These are phyloP conservation scores for Oegoconia quadripuncta DNA, from an alignment of 2,888 invertebrate genomes.

Conservation along the genomic window DNA sequence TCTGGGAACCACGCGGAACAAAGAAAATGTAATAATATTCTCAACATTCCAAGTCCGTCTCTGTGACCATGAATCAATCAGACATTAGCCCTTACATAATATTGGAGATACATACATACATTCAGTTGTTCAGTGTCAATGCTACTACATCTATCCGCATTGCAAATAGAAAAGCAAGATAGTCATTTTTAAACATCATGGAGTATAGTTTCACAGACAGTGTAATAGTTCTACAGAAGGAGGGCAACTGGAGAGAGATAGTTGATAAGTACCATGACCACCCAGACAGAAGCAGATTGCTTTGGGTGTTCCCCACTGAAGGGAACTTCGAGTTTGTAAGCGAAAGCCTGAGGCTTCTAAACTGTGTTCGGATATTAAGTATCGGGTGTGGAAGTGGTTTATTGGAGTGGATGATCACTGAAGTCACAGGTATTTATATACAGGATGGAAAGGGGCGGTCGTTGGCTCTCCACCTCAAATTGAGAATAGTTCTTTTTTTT, in stretches of 20 bases:
- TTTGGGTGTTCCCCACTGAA: slow-evolving; percentile 88
- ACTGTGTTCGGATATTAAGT: slow-evolving; percentile 79
- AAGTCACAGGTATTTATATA: slow-evolving; percentile 79
- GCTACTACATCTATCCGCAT: slow-evolving; percentile 19
- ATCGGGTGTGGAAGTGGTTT: slow-evolving; percentile 90
- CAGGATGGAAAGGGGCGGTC: background rate
- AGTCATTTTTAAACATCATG: slow-evolving; percentile 28
- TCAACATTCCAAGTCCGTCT: slow-evolving; percentile 33
- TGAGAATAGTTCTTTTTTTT: no score
- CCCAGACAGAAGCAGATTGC: slow-evolving; percentile 73
- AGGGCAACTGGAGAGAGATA: slow-evolving; percentile 71
- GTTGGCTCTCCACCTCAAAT: no score
- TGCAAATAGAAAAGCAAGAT: background rate
- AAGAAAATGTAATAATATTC: slow-evolving; percentile 2
- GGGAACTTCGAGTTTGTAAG: slow-evolving; percentile 81
- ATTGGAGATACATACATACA: background rate
- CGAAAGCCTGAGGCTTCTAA: slow-evolving; percentile 52
- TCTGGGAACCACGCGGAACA: slow-evolving; percentile 25
- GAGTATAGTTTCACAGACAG: slow-evolving; percentile 56
- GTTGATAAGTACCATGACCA: slow-evolving; percentile 65
- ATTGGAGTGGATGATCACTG: slow-evolving; percentile 87
- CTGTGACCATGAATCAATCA: slow-evolving; percentile 38
- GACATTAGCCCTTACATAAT: slow-evolving; percentile 30
- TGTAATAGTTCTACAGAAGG: slow-evolving; percentile 56
- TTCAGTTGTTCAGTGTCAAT: slow-evolving; percentile 35